Percentiles rank a stretch among this genome's conserved stretches.
Conservation (phyloP, 2,113 vertebrate genomes). For the Dinomys branickii region DNA sequence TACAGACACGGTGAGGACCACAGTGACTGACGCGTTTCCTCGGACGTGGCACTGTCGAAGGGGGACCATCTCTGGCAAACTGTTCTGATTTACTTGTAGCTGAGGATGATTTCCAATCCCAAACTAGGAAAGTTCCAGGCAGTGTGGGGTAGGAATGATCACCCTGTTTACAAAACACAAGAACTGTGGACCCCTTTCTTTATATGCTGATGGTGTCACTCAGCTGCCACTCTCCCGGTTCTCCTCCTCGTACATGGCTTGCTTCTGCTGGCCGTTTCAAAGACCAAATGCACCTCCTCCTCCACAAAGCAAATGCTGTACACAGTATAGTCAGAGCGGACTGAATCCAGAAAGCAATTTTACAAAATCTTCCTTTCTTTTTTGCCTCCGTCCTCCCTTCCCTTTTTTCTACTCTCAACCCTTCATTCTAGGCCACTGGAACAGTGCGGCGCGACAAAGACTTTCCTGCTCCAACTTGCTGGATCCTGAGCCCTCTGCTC, state of each 20-base stretch:
- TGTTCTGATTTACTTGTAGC: neutral
- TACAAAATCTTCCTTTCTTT: too few relatives aligned
- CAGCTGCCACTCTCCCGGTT: neutral
- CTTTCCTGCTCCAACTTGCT: neutral
- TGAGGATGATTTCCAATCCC: neutral
- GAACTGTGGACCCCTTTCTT: neutral
- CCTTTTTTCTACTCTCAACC: neutral
- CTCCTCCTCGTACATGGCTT: neutral
- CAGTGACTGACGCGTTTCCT: neutral
- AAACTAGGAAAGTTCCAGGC: neutral
- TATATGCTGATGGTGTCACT: neutral
- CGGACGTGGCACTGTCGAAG: neutral
- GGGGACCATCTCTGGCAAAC: neutral
- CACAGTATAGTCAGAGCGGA: neutral
- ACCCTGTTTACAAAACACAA: conserved; percentile 25
- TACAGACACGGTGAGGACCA: neutral
- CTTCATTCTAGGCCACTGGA: neutral
- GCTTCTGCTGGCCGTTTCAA: conserved; percentile 13
- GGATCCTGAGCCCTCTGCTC: neutral
- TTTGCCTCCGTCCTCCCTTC: too few relatives aligned
- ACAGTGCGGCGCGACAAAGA: neutral
- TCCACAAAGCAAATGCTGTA: neutral
- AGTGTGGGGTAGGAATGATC: neutral
- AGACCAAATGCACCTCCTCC: neutral
- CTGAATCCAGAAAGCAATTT: conserved; percentile 13